Evolutionary conservation across 2,113 vertebrate genomes (phyloP).

Genomic region (Setophaga petechia): DNA sequence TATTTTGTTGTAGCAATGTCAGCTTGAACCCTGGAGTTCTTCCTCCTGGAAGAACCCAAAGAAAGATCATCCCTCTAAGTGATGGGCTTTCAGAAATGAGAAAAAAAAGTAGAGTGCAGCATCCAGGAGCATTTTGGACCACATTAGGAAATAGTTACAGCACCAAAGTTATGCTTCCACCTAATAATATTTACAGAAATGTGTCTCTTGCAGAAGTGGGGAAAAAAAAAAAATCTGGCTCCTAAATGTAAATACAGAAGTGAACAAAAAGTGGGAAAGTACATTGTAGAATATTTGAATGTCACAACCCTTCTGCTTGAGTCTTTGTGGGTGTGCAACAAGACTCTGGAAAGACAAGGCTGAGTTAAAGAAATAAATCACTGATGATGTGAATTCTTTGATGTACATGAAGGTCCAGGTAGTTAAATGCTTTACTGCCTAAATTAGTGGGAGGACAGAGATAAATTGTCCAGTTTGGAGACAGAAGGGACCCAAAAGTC

Average conservation of each 20-base stretch:
- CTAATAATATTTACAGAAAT: not conserved
- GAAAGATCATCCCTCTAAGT: not conserved
- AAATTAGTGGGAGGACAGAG: not conserved
- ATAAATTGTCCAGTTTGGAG: not conserved
- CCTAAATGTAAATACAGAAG: not conserved
- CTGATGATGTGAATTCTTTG: not conserved
- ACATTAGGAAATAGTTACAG: not conserved
- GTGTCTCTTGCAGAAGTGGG: not conserved
- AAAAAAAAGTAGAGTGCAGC: not conserved
- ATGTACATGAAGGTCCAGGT: not conserved
- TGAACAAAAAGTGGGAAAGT: not conserved
- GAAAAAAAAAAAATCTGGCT: not conserved
- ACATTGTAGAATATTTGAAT: not conserved
- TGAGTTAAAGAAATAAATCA: not conserved
- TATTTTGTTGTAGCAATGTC: not conserved
- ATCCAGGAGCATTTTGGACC: not conserved
- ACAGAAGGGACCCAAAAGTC: not conserved
- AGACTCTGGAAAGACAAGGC: not conserved
- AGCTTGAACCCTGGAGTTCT: not conserved
- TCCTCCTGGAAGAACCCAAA: not conserved
- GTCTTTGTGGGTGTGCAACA: not conserved
- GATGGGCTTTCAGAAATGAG: not conserved
- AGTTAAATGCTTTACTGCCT: not conserved
- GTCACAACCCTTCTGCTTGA: not conserved
- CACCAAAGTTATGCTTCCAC: not conserved